A percentile compares a stretch with the other conserved stretches of the same genome.
Evolutionary conservation across 2,888 invertebrate genomes (phyloP).

Genomic region (Caenorhabditis drosophilae): DNA sequence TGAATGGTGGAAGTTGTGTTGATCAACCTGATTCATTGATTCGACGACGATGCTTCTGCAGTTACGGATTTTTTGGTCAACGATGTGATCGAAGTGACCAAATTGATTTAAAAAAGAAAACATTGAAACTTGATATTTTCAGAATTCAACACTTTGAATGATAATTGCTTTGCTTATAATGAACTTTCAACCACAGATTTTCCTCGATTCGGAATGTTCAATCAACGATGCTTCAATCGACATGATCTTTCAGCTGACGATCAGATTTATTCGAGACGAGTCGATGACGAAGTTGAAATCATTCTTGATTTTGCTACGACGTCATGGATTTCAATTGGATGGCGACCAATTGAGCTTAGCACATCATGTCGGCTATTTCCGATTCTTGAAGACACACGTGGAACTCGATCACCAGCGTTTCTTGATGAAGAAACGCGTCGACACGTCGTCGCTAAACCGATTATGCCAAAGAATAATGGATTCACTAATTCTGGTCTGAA

Average conservation of each 20-base stretch:
- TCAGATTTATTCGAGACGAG: slow-evolving; percentile 44
- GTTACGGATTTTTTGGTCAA: slow-evolving; percentile 62
- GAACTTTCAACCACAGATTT: slow-evolving; percentile 26
- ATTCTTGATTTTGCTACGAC: slow-evolving; percentile 61
- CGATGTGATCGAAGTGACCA: slow-evolving; percentile 57
- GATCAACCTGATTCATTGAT: slow-evolving; percentile 40
- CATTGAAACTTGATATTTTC: slow-evolving; percentile 1
- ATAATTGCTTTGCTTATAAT: slow-evolving; percentile 49
- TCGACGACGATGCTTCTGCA: slow-evolving; percentile 56
- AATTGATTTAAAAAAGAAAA: slow-evolving; percentile 3
- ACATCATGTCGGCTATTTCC: slow-evolving; percentile 65
- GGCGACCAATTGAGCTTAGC: slow-evolving; percentile 62
- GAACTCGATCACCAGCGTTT: slow-evolving; percentile 7
- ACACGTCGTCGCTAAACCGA: slow-evolving; percentile 39
- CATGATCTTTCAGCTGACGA: slow-evolving; percentile 55
- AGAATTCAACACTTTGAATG: slow-evolving; percentile 44
- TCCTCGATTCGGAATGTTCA: slow-evolving; percentile 60
- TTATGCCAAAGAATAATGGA: slow-evolving; percentile 57
- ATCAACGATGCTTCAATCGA: slow-evolving; percentile 55
- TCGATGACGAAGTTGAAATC: slow-evolving; percentile 62
- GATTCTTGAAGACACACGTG: slow-evolving; percentile 52
- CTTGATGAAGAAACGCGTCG: slow-evolving; percentile 34
- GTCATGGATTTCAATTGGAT: slow-evolving; percentile 61
- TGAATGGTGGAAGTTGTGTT: slow-evolving; percentile 61
- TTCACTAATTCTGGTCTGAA: slow-evolving; percentile 55